Evolutionary conservation across 2,113 vertebrate genomes (phyloP).

Genomic region (Anseranas semipalmata): DNA sequence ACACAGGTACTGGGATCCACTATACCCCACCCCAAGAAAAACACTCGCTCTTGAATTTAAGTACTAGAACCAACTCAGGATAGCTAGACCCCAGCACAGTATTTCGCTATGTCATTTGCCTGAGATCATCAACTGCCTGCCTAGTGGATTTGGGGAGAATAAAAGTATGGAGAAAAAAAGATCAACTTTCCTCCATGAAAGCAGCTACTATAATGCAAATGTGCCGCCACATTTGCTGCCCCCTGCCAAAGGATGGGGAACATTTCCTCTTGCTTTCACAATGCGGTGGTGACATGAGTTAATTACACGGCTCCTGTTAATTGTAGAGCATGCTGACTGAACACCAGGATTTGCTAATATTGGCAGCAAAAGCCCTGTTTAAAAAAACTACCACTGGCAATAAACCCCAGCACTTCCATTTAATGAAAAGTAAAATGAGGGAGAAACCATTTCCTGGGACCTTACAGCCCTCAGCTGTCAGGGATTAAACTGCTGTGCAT

Average conservation of each 20-base stretch:
- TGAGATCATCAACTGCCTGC: neutral
- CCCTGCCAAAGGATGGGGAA: neutral
- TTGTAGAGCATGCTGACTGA: slow-evolving; percentile 36
- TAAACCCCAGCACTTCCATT: neutral
- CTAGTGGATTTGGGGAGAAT: neutral
- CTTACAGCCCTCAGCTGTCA: neutral
- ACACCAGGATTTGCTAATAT: slow-evolving; percentile 31
- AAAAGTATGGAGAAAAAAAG: neutral
- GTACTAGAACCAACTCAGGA: neutral
- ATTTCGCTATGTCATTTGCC: neutral
- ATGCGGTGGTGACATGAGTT: slow-evolving; percentile 1
- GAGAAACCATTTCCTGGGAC: neutral
- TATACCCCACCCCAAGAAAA: neutral
- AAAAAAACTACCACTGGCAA: neutral
- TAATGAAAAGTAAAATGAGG: neutral
- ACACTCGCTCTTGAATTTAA: neutral
- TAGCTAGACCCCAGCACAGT: neutral
- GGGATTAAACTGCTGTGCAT: neutral
- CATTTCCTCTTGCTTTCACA: slow-evolving; percentile 15
- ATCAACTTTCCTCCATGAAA: neutral
- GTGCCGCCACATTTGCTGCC: neutral
- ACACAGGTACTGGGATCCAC: accelerated
- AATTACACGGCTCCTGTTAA: slow-evolving; percentile 57
- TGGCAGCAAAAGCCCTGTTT: neutral
- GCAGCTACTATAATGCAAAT: neutral